Evolutionary conservation across 35 echinoderm and acorn worm species (phyloP), one percentile per base, ranked within the genome.

Genomic region (Antedon bifida): DNA sequence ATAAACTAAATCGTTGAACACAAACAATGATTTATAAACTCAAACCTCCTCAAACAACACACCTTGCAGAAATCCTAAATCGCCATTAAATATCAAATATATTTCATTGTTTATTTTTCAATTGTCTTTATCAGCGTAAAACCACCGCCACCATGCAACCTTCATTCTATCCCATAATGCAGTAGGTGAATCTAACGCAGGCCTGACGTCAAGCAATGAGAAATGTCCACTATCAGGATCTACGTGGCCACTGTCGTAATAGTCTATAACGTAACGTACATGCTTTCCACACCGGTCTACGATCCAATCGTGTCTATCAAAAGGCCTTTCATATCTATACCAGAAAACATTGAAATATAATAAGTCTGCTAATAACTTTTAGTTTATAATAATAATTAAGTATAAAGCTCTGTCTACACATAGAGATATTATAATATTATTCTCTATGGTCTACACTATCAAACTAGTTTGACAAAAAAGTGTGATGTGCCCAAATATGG

Each of bases 101-200:
- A 42, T 42, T 7, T 42, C 38, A 42, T 42, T 42, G 38, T 29
- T 10, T 36, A 0, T 38, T 26, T 39, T 38, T 35, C 26, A 34
- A 35, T 80, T 16, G 26, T 39, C 26, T 35, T 39, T 80, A 39
- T 39, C 35, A 36, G 78, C 35, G 46, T 85, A 97, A 31, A 89
- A 34, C 46, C 85, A 90, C 34, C 94, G 89, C 87, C 90, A 89
- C 84, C 92, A 97, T 9, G 88, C 88, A 30, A 87, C 94, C 81
- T 97, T 97, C 94, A 97, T 97, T 34, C 94, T 86, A 56, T 97
- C 94, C 94, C 94, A 97, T 30, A 86, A 34, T 55, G 94, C 94
- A 82, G 82, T 74, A 0, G 88, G 90, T 26, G 94, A 97, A 42
- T 97, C 94, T 0, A 97, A 80, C 32, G 94, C 94, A 13, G 94